phyloP scores from a whole-genome alignment of 1,140 invertebrate genomes.

The Atopsyche davidsoni region DNA sequence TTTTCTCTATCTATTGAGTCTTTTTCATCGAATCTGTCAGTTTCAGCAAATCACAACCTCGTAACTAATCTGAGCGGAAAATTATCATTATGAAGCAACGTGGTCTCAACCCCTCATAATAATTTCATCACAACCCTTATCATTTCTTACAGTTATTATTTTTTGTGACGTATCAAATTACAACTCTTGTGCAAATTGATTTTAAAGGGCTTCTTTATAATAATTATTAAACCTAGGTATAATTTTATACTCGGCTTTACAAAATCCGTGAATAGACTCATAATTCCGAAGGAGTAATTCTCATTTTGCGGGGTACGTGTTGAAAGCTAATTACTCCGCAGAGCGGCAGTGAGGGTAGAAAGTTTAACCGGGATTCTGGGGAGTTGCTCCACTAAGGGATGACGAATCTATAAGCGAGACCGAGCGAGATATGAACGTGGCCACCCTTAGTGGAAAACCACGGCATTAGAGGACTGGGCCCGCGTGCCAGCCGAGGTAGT shows the following conservation, averaged over 20 bases:
- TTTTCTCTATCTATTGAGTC: too few species aligned
- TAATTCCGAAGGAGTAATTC: constrained; percentile 25
- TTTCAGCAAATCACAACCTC: too few species aligned
- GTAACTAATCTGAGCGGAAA: too few species aligned
- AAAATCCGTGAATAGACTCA: constrained; percentile 26
- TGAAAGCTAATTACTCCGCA: constrained; percentile 29
- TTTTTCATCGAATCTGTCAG: too few species aligned
- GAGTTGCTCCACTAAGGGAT: background rate
- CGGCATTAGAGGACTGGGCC: too few species aligned
- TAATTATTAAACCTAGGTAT: constrained; percentile 22
- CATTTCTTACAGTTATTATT: too few species aligned
- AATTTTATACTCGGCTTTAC: constrained; percentile 21
- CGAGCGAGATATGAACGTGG: constrained; percentile 2
- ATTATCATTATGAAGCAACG: too few species aligned
- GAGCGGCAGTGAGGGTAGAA: constrained; percentile 15
- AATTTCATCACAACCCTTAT: too few species aligned
- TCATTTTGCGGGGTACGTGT: constrained; percentile 26
- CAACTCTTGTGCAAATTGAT: constrained; percentile 12
- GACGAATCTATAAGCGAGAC: constrained; percentile 13
- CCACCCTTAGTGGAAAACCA: too few species aligned
- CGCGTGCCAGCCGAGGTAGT: too few species aligned
- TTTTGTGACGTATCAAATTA: too few species aligned
- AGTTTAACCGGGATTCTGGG: constrained; percentile 1
- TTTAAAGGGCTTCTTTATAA: constrained; percentile 12
- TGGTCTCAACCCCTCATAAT: too few species aligned